phyloP scores from a whole-genome alignment of 2,113 vertebrate genomes.

The Triplophysa rosa region DNA sequence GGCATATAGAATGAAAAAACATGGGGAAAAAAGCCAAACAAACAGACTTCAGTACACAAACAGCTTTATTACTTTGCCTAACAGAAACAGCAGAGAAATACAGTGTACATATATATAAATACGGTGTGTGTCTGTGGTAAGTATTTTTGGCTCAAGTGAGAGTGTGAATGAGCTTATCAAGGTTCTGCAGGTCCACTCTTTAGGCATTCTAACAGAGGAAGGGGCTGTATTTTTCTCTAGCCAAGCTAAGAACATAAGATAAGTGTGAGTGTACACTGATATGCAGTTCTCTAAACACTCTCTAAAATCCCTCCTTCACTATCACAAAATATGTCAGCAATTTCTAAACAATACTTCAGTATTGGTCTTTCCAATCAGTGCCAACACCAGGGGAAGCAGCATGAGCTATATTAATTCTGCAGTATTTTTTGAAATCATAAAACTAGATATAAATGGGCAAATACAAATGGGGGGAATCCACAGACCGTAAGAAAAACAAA shows the following conservation, averaged over 20 bases:
- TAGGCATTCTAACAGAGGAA: slow-evolving; percentile 50
- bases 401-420: background rate
- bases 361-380: slow-evolving; percentile 17
- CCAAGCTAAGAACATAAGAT: slow-evolving; percentile 48
- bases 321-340: slow-evolving; percentile 24
- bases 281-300: background rate
- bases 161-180: slow-evolving; percentile 60
- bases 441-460: background rate
- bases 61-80: slow-evolving; percentile 50
- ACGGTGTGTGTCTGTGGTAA: slow-evolving; percentile 41
- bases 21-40: background rate
- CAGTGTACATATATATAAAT: slow-evolving; percentile 53
- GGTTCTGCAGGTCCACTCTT: slow-evolving; percentile 60
- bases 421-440: slow-evolving; percentile 1
- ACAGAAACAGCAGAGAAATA: slow-evolving; percentile 2
- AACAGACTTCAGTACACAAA: background rate
- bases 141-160: background rate
- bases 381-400: slow-evolving; percentile 1
- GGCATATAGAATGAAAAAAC: background rate
- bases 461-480: slow-evolving; percentile 30
- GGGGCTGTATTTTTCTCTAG: slow-evolving; percentile 47
- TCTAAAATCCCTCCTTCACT: slow-evolving; percentile 11
- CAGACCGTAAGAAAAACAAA: slow-evolving; percentile 21
- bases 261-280: slow-evolving; percentile 49
- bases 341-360: slow-evolving; percentile 39